Conservation (phyloP, 2,888 invertebrate species). For the Drosophila acutilabella region DNA sequence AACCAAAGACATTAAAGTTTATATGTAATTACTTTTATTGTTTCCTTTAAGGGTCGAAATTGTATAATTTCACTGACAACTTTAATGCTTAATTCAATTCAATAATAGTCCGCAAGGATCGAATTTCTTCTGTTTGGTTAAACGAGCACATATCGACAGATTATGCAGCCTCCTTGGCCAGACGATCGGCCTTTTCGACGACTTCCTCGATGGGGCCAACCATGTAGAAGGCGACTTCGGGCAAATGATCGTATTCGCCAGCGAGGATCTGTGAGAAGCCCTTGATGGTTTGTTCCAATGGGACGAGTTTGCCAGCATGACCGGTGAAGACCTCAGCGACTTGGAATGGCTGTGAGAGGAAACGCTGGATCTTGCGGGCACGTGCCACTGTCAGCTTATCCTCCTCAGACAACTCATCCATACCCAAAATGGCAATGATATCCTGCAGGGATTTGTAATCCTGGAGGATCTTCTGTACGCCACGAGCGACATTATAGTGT, state of each 20-base stretch:
- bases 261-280: slow-evolving; percentile 94
- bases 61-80: slow-evolving; percentile 38
- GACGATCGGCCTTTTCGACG: slow-evolving; percentile 90
- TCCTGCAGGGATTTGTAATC: slow-evolving; percentile 92
- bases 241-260: slow-evolving; percentile 95
- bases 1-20: background rate
- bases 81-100: slow-evolving; percentile 59
- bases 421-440: slow-evolving; percentile 97
- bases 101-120: slow-evolving; percentile 40
- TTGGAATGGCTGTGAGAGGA: slow-evolving; percentile 96
- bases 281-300: slow-evolving; percentile 93
- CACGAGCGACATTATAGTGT: slow-evolving; percentile 95
- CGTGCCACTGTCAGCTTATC: slow-evolving; percentile 97
- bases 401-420: slow-evolving; percentile 97
- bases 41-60: slow-evolving; percentile 36
- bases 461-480: slow-evolving; percentile 96
- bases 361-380: slow-evolving; percentile 97
- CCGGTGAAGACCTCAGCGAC: slow-evolving; percentile 98
- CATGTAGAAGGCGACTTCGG: slow-evolving; percentile 99
- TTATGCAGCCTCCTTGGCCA: slow-evolving; percentile 81
- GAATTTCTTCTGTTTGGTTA: slow-evolving; percentile 1
- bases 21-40: slow-evolving; percentile 38
- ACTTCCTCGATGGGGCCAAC: slow-evolving; percentile 97
- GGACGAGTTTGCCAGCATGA: slow-evolving; percentile 95
- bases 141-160: too few relatives aligned